Conservation (phyloP, 2,797 vertebrate genomes). For the Fistularia tabacaria region DNA sequence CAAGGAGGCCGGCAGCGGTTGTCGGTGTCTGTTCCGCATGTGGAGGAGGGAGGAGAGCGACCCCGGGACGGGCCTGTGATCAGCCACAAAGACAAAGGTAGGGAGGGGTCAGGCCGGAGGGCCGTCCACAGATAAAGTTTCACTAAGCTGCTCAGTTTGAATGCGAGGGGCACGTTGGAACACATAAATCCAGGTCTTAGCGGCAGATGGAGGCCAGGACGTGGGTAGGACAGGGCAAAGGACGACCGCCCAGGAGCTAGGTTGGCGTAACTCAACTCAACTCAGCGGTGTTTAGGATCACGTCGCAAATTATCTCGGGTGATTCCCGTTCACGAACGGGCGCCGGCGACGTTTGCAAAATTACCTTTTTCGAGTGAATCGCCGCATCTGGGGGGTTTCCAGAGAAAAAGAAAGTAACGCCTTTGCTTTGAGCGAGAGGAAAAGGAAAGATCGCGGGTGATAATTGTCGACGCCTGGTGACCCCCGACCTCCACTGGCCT, state of each 20-base stretch:
- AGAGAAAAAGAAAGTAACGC: no score
- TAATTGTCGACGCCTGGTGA: no score
- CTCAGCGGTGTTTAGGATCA: not conserved
- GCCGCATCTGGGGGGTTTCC: no score
- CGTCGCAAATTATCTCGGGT: no score
- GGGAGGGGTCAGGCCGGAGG: constrained; percentile 33
- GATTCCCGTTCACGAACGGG: no score
- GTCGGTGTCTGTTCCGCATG: constrained; percentile 82
- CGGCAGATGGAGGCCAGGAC: constrained; percentile 14
- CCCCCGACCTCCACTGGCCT: no score
- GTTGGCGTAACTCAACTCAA: no score
- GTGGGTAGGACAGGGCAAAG: not conserved
- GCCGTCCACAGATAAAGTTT: constrained; percentile 32
- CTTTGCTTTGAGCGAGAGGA: no score
- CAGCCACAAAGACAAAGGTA: constrained; percentile 69
- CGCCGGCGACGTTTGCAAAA: no score
- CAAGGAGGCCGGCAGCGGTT: constrained; percentile 86
- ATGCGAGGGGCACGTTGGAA: constrained; percentile 40
- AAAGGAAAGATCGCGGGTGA: no score
- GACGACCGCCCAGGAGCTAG: constrained; percentile 2
- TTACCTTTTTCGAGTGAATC: no score
- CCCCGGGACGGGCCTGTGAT: constrained; percentile 67
- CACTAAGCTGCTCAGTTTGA: constrained; percentile 35
- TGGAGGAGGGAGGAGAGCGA: constrained; percentile 84
- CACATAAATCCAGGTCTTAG: constrained; percentile 28